Conservation (phyloP, 2,113 vertebrate species). For the Vulpes vulpes region DNA sequence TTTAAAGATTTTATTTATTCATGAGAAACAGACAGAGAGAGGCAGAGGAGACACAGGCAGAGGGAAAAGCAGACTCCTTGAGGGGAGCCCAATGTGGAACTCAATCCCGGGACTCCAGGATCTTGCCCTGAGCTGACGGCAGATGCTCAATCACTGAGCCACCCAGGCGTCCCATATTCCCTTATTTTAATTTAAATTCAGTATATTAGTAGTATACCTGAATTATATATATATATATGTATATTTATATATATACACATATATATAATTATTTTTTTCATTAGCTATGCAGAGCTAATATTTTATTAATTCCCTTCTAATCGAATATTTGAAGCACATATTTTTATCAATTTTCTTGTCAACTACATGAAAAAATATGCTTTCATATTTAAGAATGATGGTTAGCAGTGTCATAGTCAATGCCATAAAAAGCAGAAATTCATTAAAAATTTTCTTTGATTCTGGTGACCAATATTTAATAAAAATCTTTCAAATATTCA, state of each 20-base stretch:
- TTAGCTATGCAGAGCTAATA: background rate
- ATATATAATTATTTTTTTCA: background rate
- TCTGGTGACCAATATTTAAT: background rate
- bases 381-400: background rate
- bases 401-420: background rate
- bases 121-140: no score
- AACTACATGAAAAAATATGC: background rate
- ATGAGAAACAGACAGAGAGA: no score
- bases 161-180: background rate
- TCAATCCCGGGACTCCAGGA: no score
- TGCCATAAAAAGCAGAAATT: background rate
- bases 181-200: slow-evolving; percentile 32
- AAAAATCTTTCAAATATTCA: background rate
- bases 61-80: no score
- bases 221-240: background rate
- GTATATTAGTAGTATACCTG: background rate
- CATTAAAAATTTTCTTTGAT: background rate
- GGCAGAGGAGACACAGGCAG: no score
- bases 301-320: background rate
- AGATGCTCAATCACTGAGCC: no score
- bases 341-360: background rate
- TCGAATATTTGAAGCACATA: background rate
- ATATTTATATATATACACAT: background rate
- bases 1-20: no score
- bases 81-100: no score